Percentiles rank a stretch among this genome's conserved stretches.
Conservation (phyloP, 1,140 invertebrate genomes). For the Gyrodactylus bullatarudis region DNA sequence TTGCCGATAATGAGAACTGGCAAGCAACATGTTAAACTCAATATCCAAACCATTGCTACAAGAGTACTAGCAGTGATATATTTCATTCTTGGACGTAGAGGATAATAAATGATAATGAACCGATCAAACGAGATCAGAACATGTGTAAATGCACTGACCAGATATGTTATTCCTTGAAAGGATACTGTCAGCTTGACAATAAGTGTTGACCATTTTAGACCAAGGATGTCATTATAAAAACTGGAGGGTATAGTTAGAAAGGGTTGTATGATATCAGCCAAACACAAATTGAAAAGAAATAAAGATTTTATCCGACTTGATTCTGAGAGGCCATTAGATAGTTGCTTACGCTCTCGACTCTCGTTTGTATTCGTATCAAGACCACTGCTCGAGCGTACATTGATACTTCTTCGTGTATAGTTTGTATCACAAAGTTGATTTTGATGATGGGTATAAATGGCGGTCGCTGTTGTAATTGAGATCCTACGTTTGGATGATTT, state of each 20-base stretch:
- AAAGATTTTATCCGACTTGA: not conserved
- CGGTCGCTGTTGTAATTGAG: not conserved
- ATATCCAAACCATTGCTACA: not conserved
- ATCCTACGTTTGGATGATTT: not conserved
- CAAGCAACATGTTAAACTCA: not conserved
- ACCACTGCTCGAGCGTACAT: not conserved
- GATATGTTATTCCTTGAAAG: not conserved
- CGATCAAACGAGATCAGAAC: slow-evolving; percentile 1
- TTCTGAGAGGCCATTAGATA: not conserved
- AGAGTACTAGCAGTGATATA: not conserved
- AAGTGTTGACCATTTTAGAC: not conserved
- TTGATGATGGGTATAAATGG: too few species aligned
- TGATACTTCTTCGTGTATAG: not conserved
- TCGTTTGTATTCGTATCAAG: not conserved
- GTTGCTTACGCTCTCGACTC: not conserved
- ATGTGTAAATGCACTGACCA: slow-evolving; percentile 2
- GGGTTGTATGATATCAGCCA: not conserved
- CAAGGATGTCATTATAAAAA: not conserved
- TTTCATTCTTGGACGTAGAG: not conserved
- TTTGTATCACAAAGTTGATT: too few species aligned
- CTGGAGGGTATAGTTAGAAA: not conserved
- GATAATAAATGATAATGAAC: not conserved
- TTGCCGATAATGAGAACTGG: not conserved
- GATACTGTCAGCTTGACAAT: not conserved
- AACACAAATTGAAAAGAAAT: not conserved